Evolutionary conservation across 1,140 invertebrate genomes (phyloP), one percentile per base, ranked within the genome.

Genomic region (Drosophila burlai): DNA sequence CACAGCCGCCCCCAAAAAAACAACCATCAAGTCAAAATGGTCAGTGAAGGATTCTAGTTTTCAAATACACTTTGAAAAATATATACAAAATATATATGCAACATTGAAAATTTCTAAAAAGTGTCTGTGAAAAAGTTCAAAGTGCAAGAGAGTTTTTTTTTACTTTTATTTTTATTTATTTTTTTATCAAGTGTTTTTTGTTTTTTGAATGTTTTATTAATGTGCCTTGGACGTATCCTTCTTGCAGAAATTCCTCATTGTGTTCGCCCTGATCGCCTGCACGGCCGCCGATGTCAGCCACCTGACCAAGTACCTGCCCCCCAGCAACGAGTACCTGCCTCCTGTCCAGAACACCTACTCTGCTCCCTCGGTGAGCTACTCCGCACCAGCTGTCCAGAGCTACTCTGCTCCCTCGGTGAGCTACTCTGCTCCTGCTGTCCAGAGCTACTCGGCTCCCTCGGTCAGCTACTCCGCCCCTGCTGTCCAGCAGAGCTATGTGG

Each of bases 181-280:
- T 76, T 61, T 49, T 47, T 52, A 59, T 31, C 26, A 29, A 29
- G 76, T 80, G 66, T 3, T 15, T 52, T 52, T 2, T 47, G 1
- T 47, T 7, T 3, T 18, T 50, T 13, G 15, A 24, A 24, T 7
- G 3, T 31, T 29, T 15, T 38, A 40, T 36, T 67, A 68, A 47
- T 36, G 78, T 81, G 72, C 16, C 42, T 24, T 58, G 73, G 49
- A 21, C 18, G 16, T 52, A 31, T 79, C 61, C 31, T 74, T 58
- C 13, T 81, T 82, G 60, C 87, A 92, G 91, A 92, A 92, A 92
- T 81, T 91, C 76, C 86, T 92, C 43, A 76, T 92, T 82, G 91
- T 81, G 58, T 87, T 92, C 79, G 91, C 91, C 47, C 59, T 92
- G 52, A 71, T 91, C 76, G 91, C 91, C 68, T 83, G 81, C 76